Evolutionary conservation across 2,888 invertebrate genomes (phyloP), one percentile per base, ranked within the genome.

Genomic region (Coecobrya sp.): DNA sequence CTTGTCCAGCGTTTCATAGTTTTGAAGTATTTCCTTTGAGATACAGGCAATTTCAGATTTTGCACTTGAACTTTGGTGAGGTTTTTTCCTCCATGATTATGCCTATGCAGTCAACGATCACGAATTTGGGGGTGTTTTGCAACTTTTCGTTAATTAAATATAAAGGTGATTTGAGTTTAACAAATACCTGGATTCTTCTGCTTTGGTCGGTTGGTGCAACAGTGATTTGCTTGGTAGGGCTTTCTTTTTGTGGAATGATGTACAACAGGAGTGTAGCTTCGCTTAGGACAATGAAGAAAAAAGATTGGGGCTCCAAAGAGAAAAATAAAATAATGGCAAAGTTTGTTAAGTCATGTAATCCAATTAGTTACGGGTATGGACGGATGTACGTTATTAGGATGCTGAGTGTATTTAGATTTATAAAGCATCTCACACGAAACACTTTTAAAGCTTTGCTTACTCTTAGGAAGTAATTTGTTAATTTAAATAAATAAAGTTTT

Each of bases 281-380:
- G 1, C 27, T 90, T 16, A 11, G 36, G n/a, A 76, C 90, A 8
- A 19, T 85, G 10, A 76, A 62, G 22, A 59, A 49, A 0, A 65
- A 68, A n/a, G 25, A 86, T 5, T 91, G 91, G 91, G 86, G 86
- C 3, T 68, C 65, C 2, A 45, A 2, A 11, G 1, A n/a, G 4
- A 79, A 49, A 19, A 86, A 86, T 19, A 65, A 13, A 16, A 0
- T 68, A 5, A 91, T 91, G 81, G 68, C 25, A 36, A 91, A 55
- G 81, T 86, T 86, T 86, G 49, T 13, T 8, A 59, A 49, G 5
- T 79, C 81, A 19, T 91, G 91, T n/a, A 73, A 65, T n/a, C 91
- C 91, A 16, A 86, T 86, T 16, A 81, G 91, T 27, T 91, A 86
- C 27, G 91, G 91, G 27, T 86, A 91, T 70, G 85, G 86, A 4